Base-by-base conservation (phyloP, 2,113 vertebrate species). In the Trachemys scripta region DNA sequence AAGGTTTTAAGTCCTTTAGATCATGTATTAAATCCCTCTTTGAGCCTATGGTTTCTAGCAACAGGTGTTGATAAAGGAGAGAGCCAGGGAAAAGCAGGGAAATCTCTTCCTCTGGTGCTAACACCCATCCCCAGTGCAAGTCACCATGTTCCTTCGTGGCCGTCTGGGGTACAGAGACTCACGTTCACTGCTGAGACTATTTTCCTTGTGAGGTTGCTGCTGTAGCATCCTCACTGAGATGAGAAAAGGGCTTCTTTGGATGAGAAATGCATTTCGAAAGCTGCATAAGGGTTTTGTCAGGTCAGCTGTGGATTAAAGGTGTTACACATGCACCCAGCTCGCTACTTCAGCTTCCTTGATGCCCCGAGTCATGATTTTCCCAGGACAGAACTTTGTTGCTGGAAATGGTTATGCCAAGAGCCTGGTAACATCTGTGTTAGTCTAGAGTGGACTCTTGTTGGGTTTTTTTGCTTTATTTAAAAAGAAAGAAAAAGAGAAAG, bases 371-470 rank as follows among this genome's bases (percentile, higher is more conserved):
- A 0, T 35, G 84, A 1, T 49, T 90, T 85, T 29, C 49, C 51
- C 80, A 31, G 76, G 59, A 76, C 0, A 1, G 81, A 47, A 65
- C 2, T 89, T 80, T 85, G 59, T 56, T 1, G 0, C 62, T 53
- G 65, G 65, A 8, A 90, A 17, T 5, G 1, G 69, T 49, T 17
- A 57, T 51, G 7, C 82, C 0, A 1, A 51, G 29, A 19, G 27
- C 2, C 59, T 86, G 81, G 35, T 50, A 83, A 35, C 35, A 14
- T 69, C 91, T 47, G 54, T 1, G 1, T 47, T 42, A 84, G 6
- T 69, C 49, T 38, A 6, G 5, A 57, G 78, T 80, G 72, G 38
- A 75, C 10, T 75, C 22, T 75, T 85, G 38, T 35, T 88, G 45
- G 19, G 9, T 76, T 54, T 90, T 90, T 90, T 90, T 92, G 19